Evolutionary conservation across 2,113 vertebrate species (phyloP).

Genomic region (Ageneiosus marmoratus): DNA sequence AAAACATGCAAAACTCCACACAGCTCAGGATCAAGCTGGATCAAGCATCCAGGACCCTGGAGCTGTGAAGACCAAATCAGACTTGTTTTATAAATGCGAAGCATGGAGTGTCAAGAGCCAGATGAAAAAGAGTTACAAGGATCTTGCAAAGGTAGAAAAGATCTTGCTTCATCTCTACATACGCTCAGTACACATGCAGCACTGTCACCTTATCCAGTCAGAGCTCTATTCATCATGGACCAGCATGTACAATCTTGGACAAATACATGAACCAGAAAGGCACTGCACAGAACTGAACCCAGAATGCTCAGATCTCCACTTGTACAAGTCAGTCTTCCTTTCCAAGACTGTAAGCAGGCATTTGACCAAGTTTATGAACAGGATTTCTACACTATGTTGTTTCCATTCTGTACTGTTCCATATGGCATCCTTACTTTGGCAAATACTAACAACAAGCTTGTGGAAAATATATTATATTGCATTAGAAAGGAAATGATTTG

Average conservation of each 20-base stretch:
- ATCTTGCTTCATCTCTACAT: conserved; percentile 63
- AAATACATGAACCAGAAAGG: background rate
- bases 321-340: background rate
- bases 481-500: background rate
- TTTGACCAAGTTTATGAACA: background rate
- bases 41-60: background rate
- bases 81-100: background rate
- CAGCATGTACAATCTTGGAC: background rate
- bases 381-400: background rate
- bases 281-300: background rate
- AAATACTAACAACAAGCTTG: background rate
- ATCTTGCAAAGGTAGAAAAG: conserved; percentile 18
- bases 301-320: background rate
- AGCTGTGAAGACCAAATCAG: background rate
- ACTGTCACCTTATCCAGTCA: conserved; percentile 35
- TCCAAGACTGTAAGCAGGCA: background rate
- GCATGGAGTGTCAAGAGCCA: conserved; percentile 28
- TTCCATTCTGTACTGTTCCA: background rate
- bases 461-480: background rate
- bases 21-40: background rate
- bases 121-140: conserved; percentile 53
- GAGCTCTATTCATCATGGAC: conserved; percentile 2
- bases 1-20: background rate
- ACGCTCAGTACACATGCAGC: conserved; percentile 52
- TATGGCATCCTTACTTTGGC: background rate